Conservation (phyloP, 1,140 invertebrate genomes). For the Vanessa atalanta region DNA sequence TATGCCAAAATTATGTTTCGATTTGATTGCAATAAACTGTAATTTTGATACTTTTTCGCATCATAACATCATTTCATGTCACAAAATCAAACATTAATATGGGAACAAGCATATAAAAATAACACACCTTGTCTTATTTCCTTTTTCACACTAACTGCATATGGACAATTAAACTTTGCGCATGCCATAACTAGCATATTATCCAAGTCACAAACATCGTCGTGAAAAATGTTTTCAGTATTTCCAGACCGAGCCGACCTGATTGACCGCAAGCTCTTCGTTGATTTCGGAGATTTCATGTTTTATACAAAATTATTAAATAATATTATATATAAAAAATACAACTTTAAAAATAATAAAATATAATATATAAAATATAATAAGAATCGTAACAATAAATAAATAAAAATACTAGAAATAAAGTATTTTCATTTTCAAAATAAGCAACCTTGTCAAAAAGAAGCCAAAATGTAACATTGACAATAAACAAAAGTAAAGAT, state of each 20-base stretch:
- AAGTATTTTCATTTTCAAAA: too few relatives aligned
- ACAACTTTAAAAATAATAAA: not conserved
- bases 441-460: too few relatives aligned
- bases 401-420: too few relatives aligned
- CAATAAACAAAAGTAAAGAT: too few relatives aligned
- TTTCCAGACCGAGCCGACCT: constrained; percentile 32
- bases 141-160: constrained; percentile 37
- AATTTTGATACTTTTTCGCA: too few relatives aligned
- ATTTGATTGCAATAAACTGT: too few relatives aligned
- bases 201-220: constrained; percentile 32
- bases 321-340: constrained; percentile 4
- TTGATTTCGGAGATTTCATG: constrained; percentile 32
- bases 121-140: constrained; percentile 31
- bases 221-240: constrained; percentile 18
- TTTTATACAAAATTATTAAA: constrained; percentile 8
- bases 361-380: not conserved
- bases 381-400: not conserved
- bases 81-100: too few relatives aligned
- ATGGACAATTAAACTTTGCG: constrained; percentile 43
- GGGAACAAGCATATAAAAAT: constrained; percentile 1
- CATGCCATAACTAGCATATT: constrained; percentile 38
- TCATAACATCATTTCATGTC: too few relatives aligned
- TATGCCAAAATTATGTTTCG: too few relatives aligned
- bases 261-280: constrained; percentile 35
- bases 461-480: too few relatives aligned